Evolutionary conservation across 1,140 invertebrate species (phyloP), one percentile per base, ranked within the genome.

Genomic region (Drosophila carrolli): DNA sequence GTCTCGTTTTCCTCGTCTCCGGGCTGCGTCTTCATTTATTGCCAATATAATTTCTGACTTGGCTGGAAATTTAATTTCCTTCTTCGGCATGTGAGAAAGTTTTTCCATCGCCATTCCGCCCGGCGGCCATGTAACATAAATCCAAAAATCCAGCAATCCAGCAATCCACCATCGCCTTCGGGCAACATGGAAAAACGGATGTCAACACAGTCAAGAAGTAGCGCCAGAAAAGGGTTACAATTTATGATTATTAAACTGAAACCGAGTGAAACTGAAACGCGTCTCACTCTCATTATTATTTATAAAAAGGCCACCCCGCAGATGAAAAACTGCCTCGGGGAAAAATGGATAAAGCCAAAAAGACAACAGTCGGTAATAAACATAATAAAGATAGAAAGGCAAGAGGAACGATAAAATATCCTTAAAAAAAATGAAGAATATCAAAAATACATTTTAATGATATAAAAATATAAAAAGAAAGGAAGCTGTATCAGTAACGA

Each of bases 21-120:
- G 59, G 82, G 82, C 62, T 78, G 65, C 63, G 80, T 84, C 84
- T 84, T 88, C 84, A 89, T 83, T 88, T 88, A 88, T 88, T 88
- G 84, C 48, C 84, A 88, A 88, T 88, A 88, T 88, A 89, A 89
- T 85, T 89, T 88, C 83, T 88, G 76, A 80, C 80, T 81, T 82
- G 74, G 73, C 65, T 88, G 65, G 66, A 89, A 88, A 88, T 88
- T 90, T 89, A 88, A 88, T 88, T 88, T 88, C 84, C 84, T 89
- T 57, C 40, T 70, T 61, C 40, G 60, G 53, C 19, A 73, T 60
- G 48, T 68, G 38, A 61, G 46, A 65, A 73, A 74, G 51, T 63
- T 63, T 38, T 48, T 40, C 32, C 41, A 61, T 29, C 47, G 41
- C 11, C 41, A 56, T 23, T 75, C 60, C 41, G 78, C 78, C 83